A percentile compares a stretch with the other conserved stretches of the same genome.
These are phyloP conservation scores for Trissolcus basalis DNA, from an alignment of 1,140 invertebrate species.

Conservation along the genomic window DNA sequence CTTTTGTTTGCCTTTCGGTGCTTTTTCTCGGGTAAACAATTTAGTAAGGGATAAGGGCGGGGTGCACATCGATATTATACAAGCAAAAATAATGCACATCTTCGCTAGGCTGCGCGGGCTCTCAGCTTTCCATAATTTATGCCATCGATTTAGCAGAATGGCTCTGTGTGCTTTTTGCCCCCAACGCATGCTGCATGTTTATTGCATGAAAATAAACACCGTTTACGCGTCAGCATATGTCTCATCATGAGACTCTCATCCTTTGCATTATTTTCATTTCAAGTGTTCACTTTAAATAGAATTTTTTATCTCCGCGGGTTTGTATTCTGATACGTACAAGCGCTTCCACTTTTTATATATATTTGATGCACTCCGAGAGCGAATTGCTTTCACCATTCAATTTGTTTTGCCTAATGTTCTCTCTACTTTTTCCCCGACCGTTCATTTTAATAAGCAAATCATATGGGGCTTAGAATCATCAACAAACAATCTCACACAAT, in stretches of 20 bases:
- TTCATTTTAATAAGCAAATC: too few relatives aligned
- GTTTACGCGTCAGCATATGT: constrained; percentile 41
- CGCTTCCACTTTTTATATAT: constrained; percentile 1
- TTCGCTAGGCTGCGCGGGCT: not conserved
- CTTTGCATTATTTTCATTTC: constrained; percentile 40
- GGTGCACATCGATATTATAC: constrained; percentile 36
- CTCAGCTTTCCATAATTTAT: constrained; percentile 49
- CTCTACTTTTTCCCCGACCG: too few relatives aligned
- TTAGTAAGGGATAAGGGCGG: constrained; percentile 21
- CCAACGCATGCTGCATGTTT: constrained; percentile 38
- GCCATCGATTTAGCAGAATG: constrained; percentile 45
- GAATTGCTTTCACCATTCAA: too few relatives aligned
- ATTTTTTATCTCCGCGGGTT: constrained; percentile 15
- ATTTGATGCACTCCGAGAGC: too few relatives aligned
- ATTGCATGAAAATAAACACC: constrained; percentile 50
- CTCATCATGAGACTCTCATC: not conserved
- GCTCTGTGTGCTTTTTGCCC: constrained; percentile 2
- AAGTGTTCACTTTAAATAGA: constrained; percentile 32
- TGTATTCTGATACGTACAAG: constrained; percentile 7
- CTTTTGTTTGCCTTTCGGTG: constrained; percentile 37
- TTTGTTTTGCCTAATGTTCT: too few relatives aligned
- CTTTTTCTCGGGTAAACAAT: constrained; percentile 44
- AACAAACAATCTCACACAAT: too few relatives aligned
- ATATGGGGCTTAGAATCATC: too few relatives aligned
- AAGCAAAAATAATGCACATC: constrained; percentile 43